These are phyloP conservation scores for Mallotus villosus DNA, from an alignment of 2,797 vertebrate species.

Conservation along the genomic window DNA sequence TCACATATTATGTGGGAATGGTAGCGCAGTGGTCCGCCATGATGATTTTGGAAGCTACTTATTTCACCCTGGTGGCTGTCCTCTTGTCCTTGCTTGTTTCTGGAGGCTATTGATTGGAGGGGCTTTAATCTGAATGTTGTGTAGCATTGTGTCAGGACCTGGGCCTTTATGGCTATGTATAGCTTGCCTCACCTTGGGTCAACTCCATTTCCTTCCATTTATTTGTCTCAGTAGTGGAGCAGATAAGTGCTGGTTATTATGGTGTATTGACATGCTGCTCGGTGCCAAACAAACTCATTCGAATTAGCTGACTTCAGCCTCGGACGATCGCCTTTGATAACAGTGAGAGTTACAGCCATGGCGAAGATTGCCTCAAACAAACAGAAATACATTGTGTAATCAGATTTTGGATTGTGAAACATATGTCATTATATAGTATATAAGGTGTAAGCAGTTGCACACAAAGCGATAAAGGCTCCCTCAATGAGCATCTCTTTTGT, in stretches of 20 bases:
- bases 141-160: slow-evolving; percentile 42
- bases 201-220: slow-evolving; percentile 34
- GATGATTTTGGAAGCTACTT: not conserved
- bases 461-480: not conserved
- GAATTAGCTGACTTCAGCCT: slow-evolving; percentile 19
- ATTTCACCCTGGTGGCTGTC: slow-evolving; percentile 21
- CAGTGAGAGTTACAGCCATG: not conserved
- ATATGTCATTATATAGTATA: not conserved
- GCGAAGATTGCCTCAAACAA: not conserved
- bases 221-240: slow-evolving; percentile 31
- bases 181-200: slow-evolving; percentile 51
- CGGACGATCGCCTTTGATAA: not conserved
- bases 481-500: not conserved
- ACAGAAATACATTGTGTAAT: not conserved
- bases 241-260: slow-evolving; percentile 38
- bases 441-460: not conserved
- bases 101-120: slow-evolving; percentile 62
- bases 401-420: not conserved
- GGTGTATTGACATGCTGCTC: slow-evolving; percentile 34
- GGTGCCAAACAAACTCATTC: slow-evolving; percentile 30
- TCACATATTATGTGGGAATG: not conserved
- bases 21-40: not conserved
- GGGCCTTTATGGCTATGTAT: slow-evolving; percentile 67
- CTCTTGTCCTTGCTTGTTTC: slow-evolving; percentile 56
- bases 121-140: slow-evolving; percentile 62